These are phyloP conservation scores for Cheilinus undulatus DNA, from an alignment of 2,113 vertebrate genomes.

Conservation along the genomic window DNA sequence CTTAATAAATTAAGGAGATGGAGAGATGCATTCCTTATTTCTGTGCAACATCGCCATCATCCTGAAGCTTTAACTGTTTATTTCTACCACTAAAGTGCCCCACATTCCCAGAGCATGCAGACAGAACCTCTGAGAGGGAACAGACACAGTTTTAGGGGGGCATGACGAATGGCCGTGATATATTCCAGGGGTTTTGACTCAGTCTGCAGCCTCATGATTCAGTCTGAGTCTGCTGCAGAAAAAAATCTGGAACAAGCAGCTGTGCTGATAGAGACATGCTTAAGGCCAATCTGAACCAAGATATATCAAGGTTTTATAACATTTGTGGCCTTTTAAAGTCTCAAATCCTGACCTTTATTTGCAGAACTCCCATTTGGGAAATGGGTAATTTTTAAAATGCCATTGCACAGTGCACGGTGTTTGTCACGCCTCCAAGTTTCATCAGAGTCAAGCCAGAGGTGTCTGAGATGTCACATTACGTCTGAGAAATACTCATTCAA, in stretches of 20 bases:
- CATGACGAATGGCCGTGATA: constrained; percentile 18
- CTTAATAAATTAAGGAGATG: no score
- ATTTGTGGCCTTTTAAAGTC: constrained; percentile 43
- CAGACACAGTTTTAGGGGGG: constrained; percentile 26
- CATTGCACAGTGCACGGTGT: constrained; percentile 29
- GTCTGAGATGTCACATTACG: background rate
- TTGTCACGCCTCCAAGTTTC: constrained; percentile 30
- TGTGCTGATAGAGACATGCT: background rate
- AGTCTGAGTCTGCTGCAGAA: constrained; percentile 6
- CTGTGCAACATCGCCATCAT: no score
- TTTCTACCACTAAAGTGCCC: background rate
- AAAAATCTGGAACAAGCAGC: constrained; percentile 7
- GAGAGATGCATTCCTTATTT: no score
- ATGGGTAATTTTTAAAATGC: constrained; percentile 53
- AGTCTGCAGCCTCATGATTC: constrained; percentile 22
- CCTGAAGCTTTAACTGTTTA: background rate
- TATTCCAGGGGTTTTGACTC: constrained; percentile 23
- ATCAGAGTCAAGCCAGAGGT: constrained; percentile 12
- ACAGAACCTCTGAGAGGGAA: background rate
- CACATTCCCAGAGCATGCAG: background rate
- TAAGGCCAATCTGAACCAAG: constrained; percentile 10
- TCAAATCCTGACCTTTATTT: constrained; percentile 53
- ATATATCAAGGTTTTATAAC: constrained; percentile 2
- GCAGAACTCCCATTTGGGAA: constrained; percentile 16
- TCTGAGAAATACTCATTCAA: background rate